Evolutionary conservation across 2,888 invertebrate species (phyloP).

Genomic region (Leptinotarsa juncta): DNA sequence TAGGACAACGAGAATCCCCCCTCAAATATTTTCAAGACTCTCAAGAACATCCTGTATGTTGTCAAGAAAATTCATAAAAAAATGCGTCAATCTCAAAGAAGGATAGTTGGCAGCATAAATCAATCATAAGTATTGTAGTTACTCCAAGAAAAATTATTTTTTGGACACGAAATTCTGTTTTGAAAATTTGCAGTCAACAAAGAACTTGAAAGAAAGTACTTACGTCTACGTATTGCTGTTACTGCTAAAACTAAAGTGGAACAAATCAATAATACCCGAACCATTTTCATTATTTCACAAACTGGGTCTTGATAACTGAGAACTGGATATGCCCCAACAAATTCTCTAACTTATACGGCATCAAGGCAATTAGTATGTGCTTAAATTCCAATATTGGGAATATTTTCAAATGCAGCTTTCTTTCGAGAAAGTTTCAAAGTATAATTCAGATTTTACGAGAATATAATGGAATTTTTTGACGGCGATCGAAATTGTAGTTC

Average conservation of each 20-base stretch:
- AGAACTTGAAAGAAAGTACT: not conserved
- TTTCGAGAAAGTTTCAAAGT: not conserved
- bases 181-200: not conserved
- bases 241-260: not conserved
- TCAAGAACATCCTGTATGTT: too few relatives aligned
- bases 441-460: not conserved
- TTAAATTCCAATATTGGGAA: not conserved
- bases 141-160: too few relatives aligned
- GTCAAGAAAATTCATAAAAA: too few relatives aligned
- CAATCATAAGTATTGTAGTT: too few relatives aligned
- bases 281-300: not conserved
- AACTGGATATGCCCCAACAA: not conserved
- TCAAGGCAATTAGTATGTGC: not conserved
- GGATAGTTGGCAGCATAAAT: too few relatives aligned
- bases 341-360: not conserved
- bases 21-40: too few relatives aligned
- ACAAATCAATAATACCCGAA: slow-evolving; percentile 3
- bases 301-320: not conserved
- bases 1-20: too few relatives aligned
- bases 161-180: not conserved
- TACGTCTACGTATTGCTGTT: not conserved
- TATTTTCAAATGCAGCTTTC: not conserved
- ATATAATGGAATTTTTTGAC: not conserved
- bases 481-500: not conserved
- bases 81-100: too few relatives aligned